These are phyloP conservation scores for Prinia subflava DNA, from an alignment of 2,113 vertebrate genomes.

Conservation along the genomic window DNA sequence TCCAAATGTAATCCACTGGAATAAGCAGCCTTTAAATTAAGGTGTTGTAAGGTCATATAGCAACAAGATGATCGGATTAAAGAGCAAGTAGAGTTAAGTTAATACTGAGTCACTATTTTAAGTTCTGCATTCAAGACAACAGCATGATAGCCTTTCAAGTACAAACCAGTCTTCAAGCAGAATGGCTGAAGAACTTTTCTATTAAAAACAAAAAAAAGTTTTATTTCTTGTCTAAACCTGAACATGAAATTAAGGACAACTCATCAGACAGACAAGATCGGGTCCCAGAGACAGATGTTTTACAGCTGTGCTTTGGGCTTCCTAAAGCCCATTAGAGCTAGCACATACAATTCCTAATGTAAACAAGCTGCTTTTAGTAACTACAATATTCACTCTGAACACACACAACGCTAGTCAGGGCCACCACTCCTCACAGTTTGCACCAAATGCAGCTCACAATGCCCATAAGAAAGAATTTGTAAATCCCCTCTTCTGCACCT, in stretches of 20 bases:
- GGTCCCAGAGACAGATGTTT: conserved; percentile 51
- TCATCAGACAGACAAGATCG: conserved; percentile 31
- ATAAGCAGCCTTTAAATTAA: conserved; percentile 62
- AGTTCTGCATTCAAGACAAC: conserved; percentile 20
- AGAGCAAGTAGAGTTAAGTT: conserved; percentile 57
- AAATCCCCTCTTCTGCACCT: neutral
- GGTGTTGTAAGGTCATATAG: conserved; percentile 60
- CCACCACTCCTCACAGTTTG: neutral
- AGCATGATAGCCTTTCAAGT: neutral
- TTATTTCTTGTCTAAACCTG: neutral
- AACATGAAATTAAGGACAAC: conserved; percentile 13
- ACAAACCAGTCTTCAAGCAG: neutral
- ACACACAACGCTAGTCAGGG: conserved; percentile 3
- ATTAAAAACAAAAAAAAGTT: neutral
- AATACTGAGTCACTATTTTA: conserved; percentile 59
- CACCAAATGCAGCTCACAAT: neutral
- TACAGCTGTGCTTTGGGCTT: conserved; percentile 50
- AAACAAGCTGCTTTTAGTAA: conserved; percentile 67
- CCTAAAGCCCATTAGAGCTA: conserved; percentile 57
- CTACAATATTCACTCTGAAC: conserved; percentile 20
- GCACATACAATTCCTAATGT: conserved; percentile 55
- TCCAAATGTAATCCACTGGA: conserved; percentile 59
- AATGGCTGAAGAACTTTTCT: neutral
- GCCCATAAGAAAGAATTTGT: neutral
- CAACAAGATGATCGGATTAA: conserved; percentile 61